Evolutionary conservation across 92 coral and sea anemone species (phyloP).

Genomic region (Hydrozoanthus gracilis): DNA sequence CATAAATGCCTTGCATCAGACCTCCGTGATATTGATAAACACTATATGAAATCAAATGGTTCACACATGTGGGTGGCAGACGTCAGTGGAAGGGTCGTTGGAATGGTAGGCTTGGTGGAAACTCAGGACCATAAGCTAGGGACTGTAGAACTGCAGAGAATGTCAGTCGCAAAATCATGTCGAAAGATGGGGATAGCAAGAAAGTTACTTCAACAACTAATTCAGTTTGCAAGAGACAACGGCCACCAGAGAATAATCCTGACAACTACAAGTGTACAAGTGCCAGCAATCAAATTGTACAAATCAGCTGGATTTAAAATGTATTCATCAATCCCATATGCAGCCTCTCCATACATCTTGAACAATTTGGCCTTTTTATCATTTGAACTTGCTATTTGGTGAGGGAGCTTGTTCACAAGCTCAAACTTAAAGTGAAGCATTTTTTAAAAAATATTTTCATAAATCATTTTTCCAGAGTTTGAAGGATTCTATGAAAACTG

Average conservation of each 20-base stretch:
- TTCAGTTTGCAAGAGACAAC: constrained; percentile 63
- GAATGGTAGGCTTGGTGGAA: constrained; percentile 76
- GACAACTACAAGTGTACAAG: constrained; percentile 71
- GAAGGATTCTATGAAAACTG: too few species aligned
- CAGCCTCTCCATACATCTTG: constrained; percentile 61
- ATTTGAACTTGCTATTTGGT: constrained; percentile 52
- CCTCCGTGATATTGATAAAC: constrained; percentile 65
- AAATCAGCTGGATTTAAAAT: constrained; percentile 67
- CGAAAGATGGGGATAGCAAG: constrained; percentile 78
- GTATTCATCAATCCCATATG: constrained; percentile 57
- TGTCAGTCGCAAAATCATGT: constrained; percentile 69
- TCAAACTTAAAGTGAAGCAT: too few species aligned
- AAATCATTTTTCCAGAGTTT: too few species aligned
- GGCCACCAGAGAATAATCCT: constrained; percentile 57
- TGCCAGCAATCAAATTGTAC: constrained; percentile 70
- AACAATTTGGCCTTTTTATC: constrained; percentile 58
- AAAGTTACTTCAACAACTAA: constrained; percentile 56
- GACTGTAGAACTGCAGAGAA: constrained; percentile 73
- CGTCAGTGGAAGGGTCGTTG: constrained; percentile 68
- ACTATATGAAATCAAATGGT: constrained; percentile 63
- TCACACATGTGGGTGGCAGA: constrained; percentile 84
- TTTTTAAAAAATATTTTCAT: too few species aligned
- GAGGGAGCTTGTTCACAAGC: too few species aligned
- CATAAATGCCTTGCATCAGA: constrained; percentile 70
- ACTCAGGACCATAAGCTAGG: constrained; percentile 68